Conservation (phyloP, 2,113 vertebrate genomes). For the Archocentrus centrarchus region DNA sequence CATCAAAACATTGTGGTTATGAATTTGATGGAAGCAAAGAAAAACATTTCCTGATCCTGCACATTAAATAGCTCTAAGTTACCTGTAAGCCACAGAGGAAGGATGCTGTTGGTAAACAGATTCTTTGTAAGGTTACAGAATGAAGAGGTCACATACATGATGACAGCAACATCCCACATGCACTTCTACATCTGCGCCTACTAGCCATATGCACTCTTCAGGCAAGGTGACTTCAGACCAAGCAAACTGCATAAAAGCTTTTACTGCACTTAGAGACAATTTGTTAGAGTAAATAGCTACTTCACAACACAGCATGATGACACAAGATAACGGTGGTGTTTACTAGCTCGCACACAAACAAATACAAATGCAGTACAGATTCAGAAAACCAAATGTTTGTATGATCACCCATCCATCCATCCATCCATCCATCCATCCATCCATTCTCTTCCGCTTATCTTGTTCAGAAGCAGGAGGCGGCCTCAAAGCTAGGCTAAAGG, state of each 20-base stretch:
- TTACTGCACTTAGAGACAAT: conserved; percentile 1
- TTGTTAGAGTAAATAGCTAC: conserved; percentile 6
- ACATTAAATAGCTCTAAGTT: not conserved
- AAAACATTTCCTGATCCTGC: not conserved
- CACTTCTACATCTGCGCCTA: conserved; percentile 11
- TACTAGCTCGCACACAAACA: not conserved
- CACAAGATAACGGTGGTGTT: no score
- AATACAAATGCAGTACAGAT: not conserved
- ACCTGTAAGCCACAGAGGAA: conserved; percentile 8
- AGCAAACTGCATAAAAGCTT: not conserved
- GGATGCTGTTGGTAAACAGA: not conserved
- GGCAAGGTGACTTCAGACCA: conserved; percentile 4
- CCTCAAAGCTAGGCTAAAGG: no score
- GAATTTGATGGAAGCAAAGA: conserved; percentile 2
- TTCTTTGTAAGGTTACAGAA: not conserved
- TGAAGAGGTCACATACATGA: conserved; percentile 1
- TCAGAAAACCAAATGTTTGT: not conserved
- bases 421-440: no score
- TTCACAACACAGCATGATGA: not conserved
- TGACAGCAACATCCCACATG: not conserved
- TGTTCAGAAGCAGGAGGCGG: no score
- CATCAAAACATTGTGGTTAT: not conserved
- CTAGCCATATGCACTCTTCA: not conserved
- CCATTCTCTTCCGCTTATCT: no score
- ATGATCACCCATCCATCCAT: not conserved